Evolutionary conservation across 2,888 invertebrate species (phyloP), one percentile per base, ranked within the genome.

Genomic region (Hypomecis atomaria): DNA sequence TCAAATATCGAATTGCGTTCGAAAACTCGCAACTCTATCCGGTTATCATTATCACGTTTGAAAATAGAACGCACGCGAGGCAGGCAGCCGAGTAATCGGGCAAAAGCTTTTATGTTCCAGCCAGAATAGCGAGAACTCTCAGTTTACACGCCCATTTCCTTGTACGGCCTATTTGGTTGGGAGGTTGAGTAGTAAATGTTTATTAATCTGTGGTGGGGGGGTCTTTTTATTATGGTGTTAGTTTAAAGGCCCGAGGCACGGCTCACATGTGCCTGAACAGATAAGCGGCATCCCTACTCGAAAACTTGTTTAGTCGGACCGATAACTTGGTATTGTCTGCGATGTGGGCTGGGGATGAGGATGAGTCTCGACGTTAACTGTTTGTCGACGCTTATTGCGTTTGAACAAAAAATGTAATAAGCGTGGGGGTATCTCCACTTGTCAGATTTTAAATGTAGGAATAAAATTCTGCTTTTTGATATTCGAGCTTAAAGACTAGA

Each of bases 51-150:
- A 91, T 89, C 90, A 89, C 90, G 84, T 90, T 89, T 86, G 87
- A 88, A 90, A 90, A 90, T 89, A 88, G 90, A 90, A 90, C 90
- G 89, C 92, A 90, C 90, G 90, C 91, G 87, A 91, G 82, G 85
- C 86, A 85, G 84, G 86, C 89, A 83, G 81, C 81, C 87, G 84
- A 87, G 90, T 91, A 91, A 91, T 91, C 92, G 90, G 85, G 83
- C 88, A 88, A 89, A 87, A 90, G 90, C 91, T 90, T 90, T 88
- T 87, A 86, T 82, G 79, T 75, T 68, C 71, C 82, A 71, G 66
- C 91, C 87, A 84, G 72, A 69, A 57, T 82, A 82, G 72, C 71
- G 64, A 78, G 90, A 81, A 66, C 89, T 78, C 70, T 73, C 79
- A 75, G 79, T 86, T 87, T 83, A 84, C 81, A 85, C 82, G 74